phyloP scores from a whole-genome alignment of 1,140 invertebrate genomes.

The Ceratitis capitata region DNA sequence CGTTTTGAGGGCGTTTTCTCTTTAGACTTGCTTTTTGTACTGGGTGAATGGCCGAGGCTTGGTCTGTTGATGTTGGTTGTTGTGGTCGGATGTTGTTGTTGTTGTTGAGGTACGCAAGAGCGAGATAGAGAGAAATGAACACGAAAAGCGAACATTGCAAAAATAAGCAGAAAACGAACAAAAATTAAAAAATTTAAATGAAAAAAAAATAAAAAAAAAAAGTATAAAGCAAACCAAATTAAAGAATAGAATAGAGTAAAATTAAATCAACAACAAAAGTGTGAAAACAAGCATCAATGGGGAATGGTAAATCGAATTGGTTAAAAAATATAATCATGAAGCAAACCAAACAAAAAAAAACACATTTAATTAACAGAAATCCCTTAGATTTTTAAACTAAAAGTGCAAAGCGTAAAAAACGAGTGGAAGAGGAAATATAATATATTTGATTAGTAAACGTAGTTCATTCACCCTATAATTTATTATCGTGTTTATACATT shows the following conservation, averaged over 20 bases:
- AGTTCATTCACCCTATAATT: slow-evolving; percentile 1
- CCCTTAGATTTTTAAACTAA: slow-evolving; percentile 42
- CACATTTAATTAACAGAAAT: background rate
- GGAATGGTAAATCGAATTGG: slow-evolving; percentile 20
- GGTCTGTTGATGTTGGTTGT: slow-evolving; percentile 47
- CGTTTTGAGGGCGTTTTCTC: slow-evolving; percentile 61
- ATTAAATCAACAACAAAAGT: background rate
- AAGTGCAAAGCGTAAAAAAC: background rate
- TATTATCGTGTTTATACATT: background rate
- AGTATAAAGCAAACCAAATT: background rate
- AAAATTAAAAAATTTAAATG: slow-evolving; percentile 41
- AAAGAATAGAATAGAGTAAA: background rate
- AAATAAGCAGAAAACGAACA: slow-evolving; percentile 47
- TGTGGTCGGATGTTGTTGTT: slow-evolving; percentile 19
- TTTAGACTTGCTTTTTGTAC: slow-evolving; percentile 60
- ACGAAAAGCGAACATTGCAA: slow-evolving; percentile 46
- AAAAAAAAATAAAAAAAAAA: slow-evolving; percentile 17
- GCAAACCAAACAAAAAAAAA: background rate
- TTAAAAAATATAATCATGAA: background rate
- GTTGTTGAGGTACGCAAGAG: slow-evolving; percentile 43
- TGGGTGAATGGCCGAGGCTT: slow-evolving; percentile 56
- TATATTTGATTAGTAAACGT: slow-evolving; percentile 34
- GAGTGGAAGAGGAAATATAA: background rate
- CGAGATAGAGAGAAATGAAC: slow-evolving; percentile 45
- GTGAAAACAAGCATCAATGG: background rate